A percentile compares a stretch with the other conserved stretches of the same genome.
These are phyloP conservation scores for Phocoena sinus DNA, from an alignment of 2,113 vertebrate genomes.

Conservation along the genomic window DNA sequence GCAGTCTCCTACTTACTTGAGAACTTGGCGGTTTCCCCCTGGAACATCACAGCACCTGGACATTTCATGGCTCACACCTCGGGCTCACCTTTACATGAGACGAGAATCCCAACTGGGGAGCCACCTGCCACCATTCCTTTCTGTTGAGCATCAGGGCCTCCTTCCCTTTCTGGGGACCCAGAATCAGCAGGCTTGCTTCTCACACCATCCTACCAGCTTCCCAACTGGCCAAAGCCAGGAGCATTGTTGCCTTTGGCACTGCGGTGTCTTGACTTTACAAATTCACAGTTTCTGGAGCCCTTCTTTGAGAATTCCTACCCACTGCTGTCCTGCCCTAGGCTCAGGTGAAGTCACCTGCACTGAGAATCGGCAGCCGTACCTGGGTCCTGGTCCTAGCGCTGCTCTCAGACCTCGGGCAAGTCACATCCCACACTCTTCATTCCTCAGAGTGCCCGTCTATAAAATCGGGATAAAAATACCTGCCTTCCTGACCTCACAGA, in stretches of 20 bases:
- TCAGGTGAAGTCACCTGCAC: background rate
- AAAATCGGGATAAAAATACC: constrained; percentile 41
- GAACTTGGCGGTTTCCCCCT: too few relatives aligned
- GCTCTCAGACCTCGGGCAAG: background rate
- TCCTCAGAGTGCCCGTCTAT: background rate
- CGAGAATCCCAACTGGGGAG: background rate
- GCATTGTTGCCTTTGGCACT: background rate
- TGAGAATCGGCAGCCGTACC: background rate
- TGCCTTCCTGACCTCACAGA: constrained; percentile 38
- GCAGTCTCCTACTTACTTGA: background rate
- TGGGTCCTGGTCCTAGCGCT: background rate
- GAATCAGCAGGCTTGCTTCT: background rate
- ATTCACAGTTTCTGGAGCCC: background rate
- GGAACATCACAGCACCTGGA: background rate
- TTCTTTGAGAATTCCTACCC: background rate
- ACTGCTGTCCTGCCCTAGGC: background rate
- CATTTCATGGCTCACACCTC: background rate
- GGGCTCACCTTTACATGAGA: background rate
- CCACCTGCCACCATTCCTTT: background rate
- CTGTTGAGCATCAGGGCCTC: accelerated
- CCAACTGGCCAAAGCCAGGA: background rate
- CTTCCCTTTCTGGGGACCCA: too few relatives aligned
- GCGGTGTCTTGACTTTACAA: background rate
- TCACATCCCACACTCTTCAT: background rate
- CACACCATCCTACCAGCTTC: background rate